Evolutionary conservation across 1,140 invertebrate species (phyloP), one percentile per base, ranked within the genome.

Genomic region (Leptinotarsa texana): DNA sequence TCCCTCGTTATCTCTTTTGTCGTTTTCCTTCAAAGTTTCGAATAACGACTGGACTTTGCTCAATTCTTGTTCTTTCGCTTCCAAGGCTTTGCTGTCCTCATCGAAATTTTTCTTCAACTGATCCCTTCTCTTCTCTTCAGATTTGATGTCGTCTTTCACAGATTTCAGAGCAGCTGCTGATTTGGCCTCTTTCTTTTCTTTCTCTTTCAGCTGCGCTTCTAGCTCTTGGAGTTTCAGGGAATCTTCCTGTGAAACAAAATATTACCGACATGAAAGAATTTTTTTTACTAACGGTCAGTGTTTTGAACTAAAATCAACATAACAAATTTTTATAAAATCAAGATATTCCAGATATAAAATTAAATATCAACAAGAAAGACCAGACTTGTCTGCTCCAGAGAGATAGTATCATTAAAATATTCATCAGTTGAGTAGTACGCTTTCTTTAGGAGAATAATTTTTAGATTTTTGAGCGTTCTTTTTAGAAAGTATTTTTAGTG

Each of bases 61-160:
- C 47, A 94, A 85, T 79, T 94, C 91, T 61, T 88, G 88, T 80
- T 91, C 83, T 84, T 96, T 96, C 3, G 82, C 84, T 1, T 75
- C 78, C 17, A 95, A 84, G 13, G 90, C 87, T 74, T 89, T 89
- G 80, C 90, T 89, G 84, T 97, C 95, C 79, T 95, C 93, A 2
- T 83, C 82, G 4, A 93, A 86, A 80, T 90, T 93, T 80, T 90
- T 92, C 67, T 89, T 86, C 18, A 95, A 85, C 80, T 94, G 90
- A 68, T 91, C 89, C 8, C 90, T 88, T 70, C 91, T 90, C 74
- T 93, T 93, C 74, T 91, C 87, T 81, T 95, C 92, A 69, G 91
- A 87, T 74, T 91, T 90, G 3, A 95, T 87, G 48, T 86, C 89
- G 72, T 95, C 93, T 76, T 90, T 89, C 15, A 90, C 90, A 8